Evolutionary conservation across 2,888 invertebrate genomes (phyloP).

Genomic region (Anthoptus insignis): DNA sequence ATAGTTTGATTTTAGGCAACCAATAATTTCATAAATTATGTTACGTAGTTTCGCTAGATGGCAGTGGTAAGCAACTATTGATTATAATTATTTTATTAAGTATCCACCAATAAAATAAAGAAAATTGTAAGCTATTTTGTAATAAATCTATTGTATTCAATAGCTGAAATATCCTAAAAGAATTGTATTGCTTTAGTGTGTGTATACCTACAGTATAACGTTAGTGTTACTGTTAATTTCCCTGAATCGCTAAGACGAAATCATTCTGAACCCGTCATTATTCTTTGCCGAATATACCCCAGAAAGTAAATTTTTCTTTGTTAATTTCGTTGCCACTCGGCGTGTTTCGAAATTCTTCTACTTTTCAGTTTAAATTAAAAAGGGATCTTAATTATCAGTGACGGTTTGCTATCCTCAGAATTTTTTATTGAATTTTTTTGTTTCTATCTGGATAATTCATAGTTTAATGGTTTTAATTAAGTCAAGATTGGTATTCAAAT

Average conservation of each 20-base stretch:
- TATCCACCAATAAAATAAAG: no score
- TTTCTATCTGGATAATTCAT: not conserved
- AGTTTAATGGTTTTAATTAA: not conserved
- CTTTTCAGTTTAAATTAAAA: slow-evolving; percentile 30
- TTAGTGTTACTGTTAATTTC: no score
- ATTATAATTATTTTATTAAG: no score
- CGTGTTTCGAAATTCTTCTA: slow-evolving; percentile 31
- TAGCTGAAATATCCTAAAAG: no score
- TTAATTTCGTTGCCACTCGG: slow-evolving; percentile 33
- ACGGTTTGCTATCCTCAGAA: slow-evolving; percentile 16
- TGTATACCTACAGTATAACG: no score
- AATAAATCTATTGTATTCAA: no score
- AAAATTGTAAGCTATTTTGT: no score
- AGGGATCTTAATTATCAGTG: slow-evolving; percentile 19
- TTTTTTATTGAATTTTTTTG: slow-evolving; percentile 11
- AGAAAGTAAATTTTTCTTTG: slow-evolving; percentile 57
- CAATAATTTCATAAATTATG: no score
- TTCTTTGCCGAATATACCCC: slow-evolving; percentile 54
- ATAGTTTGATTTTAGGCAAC: no score
- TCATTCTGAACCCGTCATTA: slow-evolving; percentile 53
- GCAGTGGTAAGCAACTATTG: no score
- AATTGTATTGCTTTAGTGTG: no score
- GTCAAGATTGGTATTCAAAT: not conserved
- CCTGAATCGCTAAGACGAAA: slow-evolving; percentile 20
- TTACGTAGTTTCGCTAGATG: no score